phyloP scores from a whole-genome alignment of 2,797 vertebrate species.

The Gadopsis marmoratus region DNA sequence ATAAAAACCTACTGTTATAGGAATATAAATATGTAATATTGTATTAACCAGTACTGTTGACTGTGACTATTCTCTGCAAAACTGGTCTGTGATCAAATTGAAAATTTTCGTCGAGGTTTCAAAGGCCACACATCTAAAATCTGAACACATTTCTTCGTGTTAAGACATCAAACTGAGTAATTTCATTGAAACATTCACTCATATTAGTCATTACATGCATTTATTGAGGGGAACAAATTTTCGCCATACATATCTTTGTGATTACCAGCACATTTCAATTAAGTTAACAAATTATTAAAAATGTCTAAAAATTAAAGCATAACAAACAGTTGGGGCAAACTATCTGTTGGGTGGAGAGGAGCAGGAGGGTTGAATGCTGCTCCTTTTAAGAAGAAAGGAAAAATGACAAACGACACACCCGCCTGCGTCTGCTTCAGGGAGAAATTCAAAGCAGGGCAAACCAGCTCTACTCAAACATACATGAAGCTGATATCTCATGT shows the following conservation, averaged over 20 bases:
- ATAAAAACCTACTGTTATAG: not conserved
- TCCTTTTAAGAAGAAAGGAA: conserved; percentile 28
- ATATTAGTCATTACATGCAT: conserved; percentile 86
- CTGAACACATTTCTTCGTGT: not conserved
- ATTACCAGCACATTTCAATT: conserved; percentile 88
- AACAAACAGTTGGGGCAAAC: conserved; percentile 81
- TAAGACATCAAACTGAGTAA: conserved; percentile 4
- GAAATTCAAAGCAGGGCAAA: conserved; percentile 24
- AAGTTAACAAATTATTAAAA: conserved; percentile 88
- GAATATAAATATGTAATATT: not conserved
- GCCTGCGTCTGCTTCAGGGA: conserved; percentile 31
- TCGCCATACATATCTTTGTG: conserved; percentile 86
- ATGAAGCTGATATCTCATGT: conserved; percentile 32
- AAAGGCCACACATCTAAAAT: conserved; percentile 3
- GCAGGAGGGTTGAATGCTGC: conserved; percentile 40
- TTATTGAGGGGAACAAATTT: conserved; percentile 87
- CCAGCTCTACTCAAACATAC: conserved; percentile 32
- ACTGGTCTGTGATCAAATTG: not conserved
- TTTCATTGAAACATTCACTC: conserved; percentile 66
- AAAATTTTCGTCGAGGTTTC: not conserved
- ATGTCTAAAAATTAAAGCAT: conserved; percentile 87
- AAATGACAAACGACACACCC: conserved; percentile 12
- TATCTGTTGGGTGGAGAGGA: conserved; percentile 57
- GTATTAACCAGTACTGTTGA: not conserved
- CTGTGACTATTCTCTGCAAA: not conserved